A percentile compares a stretch with the other conserved stretches of the same genome.
These are phyloP conservation scores for Lota lota DNA, from an alignment of 2,113 vertebrate species.

Conservation along the genomic window DNA sequence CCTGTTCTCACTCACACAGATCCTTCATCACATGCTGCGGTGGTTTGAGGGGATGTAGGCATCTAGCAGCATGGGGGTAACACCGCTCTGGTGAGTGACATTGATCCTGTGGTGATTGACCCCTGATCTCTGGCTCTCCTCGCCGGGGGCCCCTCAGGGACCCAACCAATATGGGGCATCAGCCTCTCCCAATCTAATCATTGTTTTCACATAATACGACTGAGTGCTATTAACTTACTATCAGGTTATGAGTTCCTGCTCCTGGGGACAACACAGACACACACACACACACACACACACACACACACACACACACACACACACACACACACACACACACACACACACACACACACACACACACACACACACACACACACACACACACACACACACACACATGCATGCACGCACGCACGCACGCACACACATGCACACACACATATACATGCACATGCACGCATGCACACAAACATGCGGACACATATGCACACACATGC, in stretches of 20 bases:
- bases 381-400: too few species aligned
- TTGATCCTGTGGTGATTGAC: slow-evolving; percentile 66
- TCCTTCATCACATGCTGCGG: too few species aligned
- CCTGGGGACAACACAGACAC: slow-evolving; percentile 7
- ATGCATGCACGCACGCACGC: too few species aligned
- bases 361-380: neutral
- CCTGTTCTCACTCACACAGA: too few species aligned
- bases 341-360: neutral
- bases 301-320: neutral
- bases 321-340: neutral
- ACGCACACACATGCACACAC: too few species aligned
- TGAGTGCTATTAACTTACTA: slow-evolving; percentile 70
- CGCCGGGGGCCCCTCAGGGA: slow-evolving; percentile 47
- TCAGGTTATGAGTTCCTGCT: slow-evolving; percentile 43
- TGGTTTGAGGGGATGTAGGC: too few species aligned
- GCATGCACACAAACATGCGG: too few species aligned
- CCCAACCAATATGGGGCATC: slow-evolving; percentile 56
- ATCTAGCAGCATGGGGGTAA: slow-evolving; percentile 12
- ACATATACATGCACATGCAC: too few species aligned
- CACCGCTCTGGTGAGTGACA: slow-evolving; percentile 44
- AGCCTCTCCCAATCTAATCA: slow-evolving; percentile 66
- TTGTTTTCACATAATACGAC: slow-evolving; percentile 58
- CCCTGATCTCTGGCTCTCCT: slow-evolving; percentile 49
- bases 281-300: neutral
- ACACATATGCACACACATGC: neutral